phyloP scores from a whole-genome alignment of 2,888 invertebrate genomes.

The Apeira syringaria region DNA sequence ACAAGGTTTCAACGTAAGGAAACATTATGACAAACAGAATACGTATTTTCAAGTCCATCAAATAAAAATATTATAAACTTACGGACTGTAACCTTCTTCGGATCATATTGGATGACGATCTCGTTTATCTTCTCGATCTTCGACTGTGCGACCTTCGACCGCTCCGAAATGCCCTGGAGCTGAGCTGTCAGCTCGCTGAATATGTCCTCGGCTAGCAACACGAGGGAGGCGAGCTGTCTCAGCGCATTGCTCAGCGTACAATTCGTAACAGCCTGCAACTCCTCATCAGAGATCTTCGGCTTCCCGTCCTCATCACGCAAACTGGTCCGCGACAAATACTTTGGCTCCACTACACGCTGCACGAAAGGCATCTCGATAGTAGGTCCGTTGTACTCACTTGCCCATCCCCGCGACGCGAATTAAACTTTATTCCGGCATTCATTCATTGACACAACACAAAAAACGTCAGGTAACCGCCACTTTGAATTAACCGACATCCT shows the following conservation, averaged over 20 bases:
- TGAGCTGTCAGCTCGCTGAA: slow-evolving; percentile 92
- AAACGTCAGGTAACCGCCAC: slow-evolving; percentile 84
- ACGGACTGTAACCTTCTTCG: slow-evolving; percentile 97
- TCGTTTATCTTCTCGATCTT: slow-evolving; percentile 89
- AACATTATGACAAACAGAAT: too few relatives aligned
- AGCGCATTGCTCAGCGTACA: slow-evolving; percentile 93
- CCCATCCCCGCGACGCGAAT: slow-evolving; percentile 72
- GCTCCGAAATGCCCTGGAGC: slow-evolving; percentile 88
- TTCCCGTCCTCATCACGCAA: slow-evolving; percentile 84
- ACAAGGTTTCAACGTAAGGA: too few relatives aligned
- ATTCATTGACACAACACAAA: slow-evolving; percentile 82
- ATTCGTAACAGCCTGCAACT: slow-evolving; percentile 94
- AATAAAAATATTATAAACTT: slow-evolving; percentile 79
- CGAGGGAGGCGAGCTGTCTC: slow-evolving; percentile 92
- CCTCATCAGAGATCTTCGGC: slow-evolving; percentile 86
- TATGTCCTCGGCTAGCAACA: slow-evolving; percentile 92
- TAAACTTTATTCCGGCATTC: slow-evolving; percentile 75
- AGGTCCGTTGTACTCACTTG: slow-evolving; percentile 70
- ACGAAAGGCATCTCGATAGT: slow-evolving; percentile 92
- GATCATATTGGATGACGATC: slow-evolving; percentile 89
- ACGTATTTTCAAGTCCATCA: neutral
- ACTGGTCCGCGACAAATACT: slow-evolving; percentile 88
- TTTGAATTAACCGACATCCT: slow-evolving; percentile 83
- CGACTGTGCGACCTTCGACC: slow-evolving; percentile 87
- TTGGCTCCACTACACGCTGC: slow-evolving; percentile 92